Conservation (phyloP, 2,113 vertebrate genomes). For the Psilopsiagon aymara region DNA sequence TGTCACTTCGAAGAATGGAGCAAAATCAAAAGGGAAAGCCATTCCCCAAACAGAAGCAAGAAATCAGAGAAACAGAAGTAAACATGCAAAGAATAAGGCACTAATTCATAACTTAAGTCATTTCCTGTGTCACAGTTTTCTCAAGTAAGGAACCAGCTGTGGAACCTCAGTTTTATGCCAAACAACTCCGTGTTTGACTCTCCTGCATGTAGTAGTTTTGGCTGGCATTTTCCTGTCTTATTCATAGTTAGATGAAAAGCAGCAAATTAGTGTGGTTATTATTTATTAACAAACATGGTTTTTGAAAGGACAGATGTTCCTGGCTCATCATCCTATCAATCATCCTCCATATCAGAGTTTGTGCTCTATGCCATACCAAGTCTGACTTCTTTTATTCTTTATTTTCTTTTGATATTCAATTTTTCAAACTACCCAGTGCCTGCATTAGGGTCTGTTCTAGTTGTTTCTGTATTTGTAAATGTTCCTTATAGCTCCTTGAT, state of each 20-base stretch:
- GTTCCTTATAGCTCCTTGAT: not conserved
- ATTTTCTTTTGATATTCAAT: slow-evolving; percentile 2
- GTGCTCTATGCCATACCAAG: not conserved
- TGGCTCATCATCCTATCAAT: not conserved
- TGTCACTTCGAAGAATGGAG: slow-evolving; percentile 29
- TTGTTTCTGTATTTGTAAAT: not conserved
- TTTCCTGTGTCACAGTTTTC: not conserved
- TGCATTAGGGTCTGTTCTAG: not conserved
- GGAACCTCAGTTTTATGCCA: not conserved
- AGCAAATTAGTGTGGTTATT: slow-evolving; percentile 1
- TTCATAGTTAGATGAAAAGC: slow-evolving; percentile 43
- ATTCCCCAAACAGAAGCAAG: not conserved
- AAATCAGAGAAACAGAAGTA: slow-evolving; percentile 11
- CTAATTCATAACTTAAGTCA: not conserved
- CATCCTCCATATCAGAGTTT: not conserved
- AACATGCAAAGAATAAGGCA: not conserved
- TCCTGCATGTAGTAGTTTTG: slow-evolving; percentile 3
- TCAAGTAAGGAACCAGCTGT: not conserved
- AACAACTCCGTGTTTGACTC: not conserved
- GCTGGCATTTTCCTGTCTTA: slow-evolving; percentile 46
- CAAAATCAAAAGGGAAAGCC: slow-evolving; percentile 21
- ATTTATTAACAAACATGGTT: slow-evolving; percentile 35
- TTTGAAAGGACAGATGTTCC: slow-evolving; percentile 33
- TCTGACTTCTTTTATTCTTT: not conserved
- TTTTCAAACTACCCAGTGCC: not conserved